Evolutionary conservation across 92 coral and sea anemone genomes (phyloP).

Genomic region (Porites cylindrica): DNA sequence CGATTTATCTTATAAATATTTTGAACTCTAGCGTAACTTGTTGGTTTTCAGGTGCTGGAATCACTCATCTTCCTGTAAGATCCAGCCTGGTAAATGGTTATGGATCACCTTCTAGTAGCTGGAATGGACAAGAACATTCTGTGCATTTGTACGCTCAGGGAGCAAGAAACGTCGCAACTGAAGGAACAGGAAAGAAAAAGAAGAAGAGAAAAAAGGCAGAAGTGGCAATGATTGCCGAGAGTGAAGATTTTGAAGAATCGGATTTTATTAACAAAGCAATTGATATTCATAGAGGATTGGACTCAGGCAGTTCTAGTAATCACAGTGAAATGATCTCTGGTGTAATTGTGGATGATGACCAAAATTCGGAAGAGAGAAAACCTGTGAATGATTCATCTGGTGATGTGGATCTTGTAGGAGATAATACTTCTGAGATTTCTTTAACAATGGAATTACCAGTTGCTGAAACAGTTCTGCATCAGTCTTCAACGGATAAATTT

Average conservation of each 20-base stretch:
- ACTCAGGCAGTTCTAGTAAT: not conserved
- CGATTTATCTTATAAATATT: too few relatives aligned
- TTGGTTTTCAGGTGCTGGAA: conserved; percentile 14
- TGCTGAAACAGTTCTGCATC: conserved; percentile 21
- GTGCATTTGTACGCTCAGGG: conserved; percentile 4
- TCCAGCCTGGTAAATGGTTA: conserved; percentile 27
- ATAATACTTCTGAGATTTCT: conserved; percentile 5
- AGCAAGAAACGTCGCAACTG: not conserved
- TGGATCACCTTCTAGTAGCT: conserved; percentile 27
- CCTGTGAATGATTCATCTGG: not conserved
- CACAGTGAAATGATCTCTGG: not conserved
- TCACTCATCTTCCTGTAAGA: conserved; percentile 26
- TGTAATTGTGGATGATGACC: not conserved
- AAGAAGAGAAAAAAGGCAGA: conserved; percentile 76
- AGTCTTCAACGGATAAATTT: not conserved
- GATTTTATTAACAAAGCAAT: not conserved
- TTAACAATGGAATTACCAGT: conserved; percentile 48
- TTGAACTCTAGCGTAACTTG: not conserved
- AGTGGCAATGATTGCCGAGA: conserved; percentile 83
- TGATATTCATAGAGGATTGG: conserved; percentile 8
- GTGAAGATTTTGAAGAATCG: conserved; percentile 49
- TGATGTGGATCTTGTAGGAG: conserved; percentile 14
- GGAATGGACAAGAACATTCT: conserved; percentile 25
- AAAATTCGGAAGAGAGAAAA: not conserved
- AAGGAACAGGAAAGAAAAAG: conserved; percentile 63